Evolutionary conservation across 2,888 invertebrate genomes (phyloP).

Genomic region (Salpingus planirostris): DNA sequence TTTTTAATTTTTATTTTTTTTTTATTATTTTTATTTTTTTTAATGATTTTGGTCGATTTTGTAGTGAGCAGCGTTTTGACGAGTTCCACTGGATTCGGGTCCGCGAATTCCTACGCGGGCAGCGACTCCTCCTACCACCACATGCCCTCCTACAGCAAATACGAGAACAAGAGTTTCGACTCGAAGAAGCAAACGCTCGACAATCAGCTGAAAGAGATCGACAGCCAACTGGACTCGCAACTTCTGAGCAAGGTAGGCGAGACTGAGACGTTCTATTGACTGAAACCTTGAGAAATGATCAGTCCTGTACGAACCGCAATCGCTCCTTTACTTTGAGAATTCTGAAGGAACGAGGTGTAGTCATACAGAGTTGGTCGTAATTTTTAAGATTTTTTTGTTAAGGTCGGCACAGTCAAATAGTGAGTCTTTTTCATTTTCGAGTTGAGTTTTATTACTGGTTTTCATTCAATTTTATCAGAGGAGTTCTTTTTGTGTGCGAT

Average conservation of each 20-base stretch:
- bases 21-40: constrained; percentile 1
- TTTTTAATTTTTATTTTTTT: constrained; percentile 3
- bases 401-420: constrained; percentile 29
- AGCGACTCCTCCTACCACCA: constrained; percentile 47
- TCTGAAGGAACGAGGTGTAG: constrained; percentile 10
- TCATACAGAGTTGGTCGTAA: background rate
- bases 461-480: no score
- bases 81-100: constrained; percentile 49
- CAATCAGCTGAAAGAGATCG: constrained; percentile 72
- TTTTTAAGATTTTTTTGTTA: constrained; percentile 15
- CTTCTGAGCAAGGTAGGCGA: constrained; percentile 53
- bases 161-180: constrained; percentile 57
- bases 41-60: constrained; percentile 2
- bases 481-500: constrained; percentile 21
- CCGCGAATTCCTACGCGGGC: constrained; percentile 49
- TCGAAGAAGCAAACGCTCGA: constrained; percentile 67
- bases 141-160: constrained; percentile 40
- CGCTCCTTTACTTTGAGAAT: constrained; percentile 8
- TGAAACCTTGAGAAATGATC: constrained; percentile 18
- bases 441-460: no score
- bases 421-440: constrained; percentile 28
- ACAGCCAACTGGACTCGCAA: constrained; percentile 65
- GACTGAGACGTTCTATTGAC: constrained; percentile 42
- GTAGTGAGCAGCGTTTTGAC: constrained; percentile 44
- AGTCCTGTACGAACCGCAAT: no score